Percentiles rank a stretch among this genome's conserved stretches.
phyloP scores from a whole-genome alignment of 2,888 invertebrate species.

The Spodoptera littoralis region DNA sequence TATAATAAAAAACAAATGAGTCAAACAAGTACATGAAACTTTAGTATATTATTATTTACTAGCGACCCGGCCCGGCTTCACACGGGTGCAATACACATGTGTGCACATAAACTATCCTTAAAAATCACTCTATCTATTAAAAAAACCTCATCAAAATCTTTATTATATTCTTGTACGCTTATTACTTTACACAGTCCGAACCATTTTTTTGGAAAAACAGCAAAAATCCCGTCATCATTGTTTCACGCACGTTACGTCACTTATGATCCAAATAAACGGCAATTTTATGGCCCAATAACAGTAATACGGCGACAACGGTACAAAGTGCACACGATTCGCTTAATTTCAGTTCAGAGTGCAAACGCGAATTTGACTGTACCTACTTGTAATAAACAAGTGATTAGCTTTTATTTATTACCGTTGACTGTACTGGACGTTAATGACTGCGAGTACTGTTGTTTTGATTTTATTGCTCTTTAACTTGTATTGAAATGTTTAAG shows the following conservation, averaged over 20 bases:
- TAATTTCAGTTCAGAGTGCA: slow-evolving; percentile 27
- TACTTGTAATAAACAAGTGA: slow-evolving; percentile 46
- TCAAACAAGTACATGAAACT: too few species aligned
- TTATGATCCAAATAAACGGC: slow-evolving; percentile 6
- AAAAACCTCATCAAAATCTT: too few species aligned
- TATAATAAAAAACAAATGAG: too few species aligned
- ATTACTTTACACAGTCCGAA: too few species aligned
- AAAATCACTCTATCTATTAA: too few species aligned
- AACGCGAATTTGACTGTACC: slow-evolving; percentile 21
- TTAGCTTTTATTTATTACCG: slow-evolving; percentile 47
- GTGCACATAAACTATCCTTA: too few species aligned
- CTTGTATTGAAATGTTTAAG: background rate
- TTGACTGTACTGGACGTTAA: slow-evolving; percentile 24
- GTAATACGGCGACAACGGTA: slow-evolving; percentile 6
- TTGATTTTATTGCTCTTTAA: background rate
- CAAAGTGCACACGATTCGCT: slow-evolving; percentile 35
- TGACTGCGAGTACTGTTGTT: slow-evolving; percentile 9
- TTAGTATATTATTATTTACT: too few species aligned
- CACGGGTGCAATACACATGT: too few species aligned
- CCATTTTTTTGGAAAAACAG: too few species aligned
- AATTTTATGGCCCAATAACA: slow-evolving; percentile 21
- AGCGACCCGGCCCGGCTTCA: too few species aligned
- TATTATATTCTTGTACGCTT: too few species aligned
- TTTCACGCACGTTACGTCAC: background rate
- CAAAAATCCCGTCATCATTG: too few species aligned